Conservation (phyloP, 1,140 invertebrate genomes). For the Lordiphosa collinella region DNA sequence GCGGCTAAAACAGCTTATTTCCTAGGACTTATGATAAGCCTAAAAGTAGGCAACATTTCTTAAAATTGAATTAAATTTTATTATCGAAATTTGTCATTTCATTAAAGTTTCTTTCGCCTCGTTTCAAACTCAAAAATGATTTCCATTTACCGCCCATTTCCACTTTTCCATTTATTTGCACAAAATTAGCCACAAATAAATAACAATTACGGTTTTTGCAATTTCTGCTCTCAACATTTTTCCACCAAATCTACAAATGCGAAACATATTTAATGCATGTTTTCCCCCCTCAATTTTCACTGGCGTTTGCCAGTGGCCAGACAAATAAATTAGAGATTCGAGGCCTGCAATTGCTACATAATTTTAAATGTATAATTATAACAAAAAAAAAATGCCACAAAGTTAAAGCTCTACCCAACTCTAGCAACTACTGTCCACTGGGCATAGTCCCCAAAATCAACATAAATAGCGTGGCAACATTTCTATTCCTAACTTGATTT, state of each 20-base stretch:
- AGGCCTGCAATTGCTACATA: slow-evolving; percentile 25
- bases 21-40: no score
- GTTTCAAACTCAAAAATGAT: no score
- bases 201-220: slow-evolving; percentile 63
- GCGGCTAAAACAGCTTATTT: no score
- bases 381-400: no score
- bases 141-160: no score
- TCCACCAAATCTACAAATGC: slow-evolving; percentile 19
- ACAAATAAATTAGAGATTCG: slow-evolving; percentile 63
- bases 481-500: slow-evolving; percentile 77
- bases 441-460: slow-evolving; percentile 61
- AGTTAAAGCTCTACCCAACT: no score
- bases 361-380: slow-evolving; percentile 27
- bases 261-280: slow-evolving; percentile 52
- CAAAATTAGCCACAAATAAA: slow-evolving; percentile 69
- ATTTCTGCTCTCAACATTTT: slow-evolving; percentile 38
- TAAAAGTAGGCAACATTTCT: no score
- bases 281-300: slow-evolving; percentile 10
- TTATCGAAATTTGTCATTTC: no score
- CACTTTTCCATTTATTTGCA: not conserved
- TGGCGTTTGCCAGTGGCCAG: slow-evolving; percentile 53
- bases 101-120: no score
- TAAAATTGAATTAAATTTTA: no score
- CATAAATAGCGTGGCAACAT: slow-evolving; percentile 74
- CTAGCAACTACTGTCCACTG: slow-evolving; percentile 40